Base-by-base conservation (phyloP, 2,888 invertebrate genomes). In the Palloptera scutellata region DNA sequence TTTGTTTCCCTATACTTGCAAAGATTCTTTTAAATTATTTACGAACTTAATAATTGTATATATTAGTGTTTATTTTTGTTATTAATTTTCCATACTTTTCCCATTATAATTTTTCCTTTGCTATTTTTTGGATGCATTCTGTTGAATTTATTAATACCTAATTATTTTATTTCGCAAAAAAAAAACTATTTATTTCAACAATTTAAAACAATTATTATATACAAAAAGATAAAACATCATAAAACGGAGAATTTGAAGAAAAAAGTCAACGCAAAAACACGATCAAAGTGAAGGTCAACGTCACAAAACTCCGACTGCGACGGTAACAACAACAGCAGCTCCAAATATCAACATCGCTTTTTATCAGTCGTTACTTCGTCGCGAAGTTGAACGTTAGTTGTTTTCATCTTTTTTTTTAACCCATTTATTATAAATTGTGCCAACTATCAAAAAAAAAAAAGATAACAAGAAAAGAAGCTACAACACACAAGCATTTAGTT, bases 201-300 rank as follows among this genome's bases (percentile, higher is more conserved):
- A 19, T 54, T 17, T n/a, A 10, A 8, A 54, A 19, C 15, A 61
- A 59, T 45, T 41, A 42, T 43, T 15, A 62, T 64, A 72, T 67
- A 64, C 73, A 70, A 61, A 52, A 64, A 68, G 60, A 63, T 64
- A 70, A 66, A 61, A n/a, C n/a, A n/a, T n/a, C 68, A 20, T 30
- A 30, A 30, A 30, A 30, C 30, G 30, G 30, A 30, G 6, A 30
- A 30, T 2, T 30, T 30, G 19, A 72, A 65, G 64, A 45, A 54
- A 71, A 52, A 62, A 68, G 58, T 42, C 43, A 60, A 45, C 30
- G 12, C 43, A 61, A 72, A 71, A 77, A 75, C 78, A 80, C 77
- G 76, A 78, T 78, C 79, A 78, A 79, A 81, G 80, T 81, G 79
- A 80, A 81, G 80, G 80, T 80, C 79, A 80, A 77, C 76, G 73